These are phyloP conservation scores for Anguilla rostrata DNA, from an alignment of 2,113 vertebrate genomes.

Conservation along the genomic window DNA sequence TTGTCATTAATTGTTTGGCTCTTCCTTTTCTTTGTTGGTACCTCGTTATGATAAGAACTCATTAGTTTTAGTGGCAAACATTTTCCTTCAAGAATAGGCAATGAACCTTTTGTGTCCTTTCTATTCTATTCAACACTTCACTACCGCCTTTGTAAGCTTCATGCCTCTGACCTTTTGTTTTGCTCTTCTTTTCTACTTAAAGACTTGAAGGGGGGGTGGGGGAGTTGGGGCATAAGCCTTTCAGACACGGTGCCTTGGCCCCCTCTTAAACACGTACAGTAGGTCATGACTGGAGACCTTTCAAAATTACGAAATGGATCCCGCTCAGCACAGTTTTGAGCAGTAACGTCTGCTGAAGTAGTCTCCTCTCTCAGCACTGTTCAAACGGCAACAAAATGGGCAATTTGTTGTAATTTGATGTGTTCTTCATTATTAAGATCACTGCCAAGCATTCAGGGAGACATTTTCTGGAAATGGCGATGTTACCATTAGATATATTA, in stretches of 20 bases:
- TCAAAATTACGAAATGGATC: constrained; percentile 7
- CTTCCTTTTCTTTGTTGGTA: constrained; percentile 3
- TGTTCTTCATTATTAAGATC: constrained; percentile 5
- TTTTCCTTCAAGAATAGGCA: constrained; percentile 17
- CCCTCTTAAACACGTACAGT: constrained; percentile 11
- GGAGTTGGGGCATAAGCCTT: neutral
- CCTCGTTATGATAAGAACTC: constrained; percentile 21
- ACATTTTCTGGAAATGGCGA: neutral
- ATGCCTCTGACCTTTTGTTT: constrained; percentile 30
- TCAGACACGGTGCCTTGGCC: neutral
- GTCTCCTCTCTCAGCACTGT: neutral
- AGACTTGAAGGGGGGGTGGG: constrained; percentile 11
- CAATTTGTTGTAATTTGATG: constrained; percentile 7
- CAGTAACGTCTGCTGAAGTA: neutral
- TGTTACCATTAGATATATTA: neutral
- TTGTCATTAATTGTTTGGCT: constrained; percentile 25
- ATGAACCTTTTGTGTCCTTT: constrained; percentile 13
- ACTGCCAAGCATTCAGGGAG: neutral
- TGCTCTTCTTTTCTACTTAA: constrained; percentile 16
- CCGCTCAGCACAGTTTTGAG: neutral
- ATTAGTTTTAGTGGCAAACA: constrained; percentile 18
- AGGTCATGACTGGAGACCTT: neutral
- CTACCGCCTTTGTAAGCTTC: neutral
- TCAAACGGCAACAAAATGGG: constrained; percentile 10
- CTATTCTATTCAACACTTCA: constrained; percentile 14